A percentile compares a stretch with the other conserved stretches of the same genome.
Conservation (phyloP, 2,797 vertebrate genomes). For the Australoheros facetus region DNA sequence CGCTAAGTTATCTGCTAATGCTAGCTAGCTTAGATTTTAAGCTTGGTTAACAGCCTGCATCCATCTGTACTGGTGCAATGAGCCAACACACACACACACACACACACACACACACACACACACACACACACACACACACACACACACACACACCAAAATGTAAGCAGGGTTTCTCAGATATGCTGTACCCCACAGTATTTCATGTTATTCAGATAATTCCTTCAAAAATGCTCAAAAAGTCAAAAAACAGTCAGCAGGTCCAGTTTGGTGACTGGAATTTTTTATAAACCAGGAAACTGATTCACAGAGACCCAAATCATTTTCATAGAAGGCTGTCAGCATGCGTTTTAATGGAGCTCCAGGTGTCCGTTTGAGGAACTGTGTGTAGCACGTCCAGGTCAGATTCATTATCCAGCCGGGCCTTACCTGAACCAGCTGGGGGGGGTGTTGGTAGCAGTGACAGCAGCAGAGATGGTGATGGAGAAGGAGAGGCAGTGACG, state of each 20-base stretch:
- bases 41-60: neutral
- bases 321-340: too few relatives aligned
- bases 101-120: too few relatives aligned
- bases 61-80: neutral
- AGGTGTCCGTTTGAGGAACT: rapidly evolving
- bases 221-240: rapidly evolving
- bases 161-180: too few relatives aligned
- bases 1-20: neutral
- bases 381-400: too few relatives aligned
- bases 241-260: neutral
- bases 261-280: neutral
- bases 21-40: rapidly evolving
- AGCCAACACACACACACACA: too few relatives aligned
- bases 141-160: too few relatives aligned
- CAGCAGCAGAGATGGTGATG: neutral
- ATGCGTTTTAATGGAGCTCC: neutral
- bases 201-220: neutral
- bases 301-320: too few relatives aligned
- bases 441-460: neutral
- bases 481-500: neutral
- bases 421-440: too few relatives aligned
- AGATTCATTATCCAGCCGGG: too few relatives aligned
- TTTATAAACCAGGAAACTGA: neutral
- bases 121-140: too few relatives aligned
- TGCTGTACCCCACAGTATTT: rapidly evolving